Evolutionary conservation across 53 echinoderm and acorn worm genomes (phyloP), one percentile per base, ranked within the genome.

Genomic region (Stichopus horrens): DNA sequence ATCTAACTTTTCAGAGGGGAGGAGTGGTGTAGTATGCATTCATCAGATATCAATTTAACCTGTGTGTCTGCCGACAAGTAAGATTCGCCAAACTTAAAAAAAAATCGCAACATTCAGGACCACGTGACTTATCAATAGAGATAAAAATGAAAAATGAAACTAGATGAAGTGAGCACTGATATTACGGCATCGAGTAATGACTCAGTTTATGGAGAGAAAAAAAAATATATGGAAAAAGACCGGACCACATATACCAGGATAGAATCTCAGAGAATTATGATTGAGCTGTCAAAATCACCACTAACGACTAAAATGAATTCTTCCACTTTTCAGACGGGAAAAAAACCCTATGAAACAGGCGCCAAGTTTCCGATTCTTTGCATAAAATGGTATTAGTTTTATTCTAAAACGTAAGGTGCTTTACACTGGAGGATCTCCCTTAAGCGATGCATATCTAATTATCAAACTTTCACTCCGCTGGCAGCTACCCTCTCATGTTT

Each of bases 401-500:
- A 37, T 55, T 81, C 57, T 55, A 20, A 56, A 21, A 11, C n/a
- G 19, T 22, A 81, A 81, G 23, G 52, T 18, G 18, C 71, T 71
- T 66, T 57, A 21, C 16, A 21, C 81, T n/a, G 56, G 14, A 56
- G 81, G 56, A 81, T 81, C 58, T 81, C 81, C 81, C 81, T 81
- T 20, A 81, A 81, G 81, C 81, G 81, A 81, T 81, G 81, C 81
- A 81, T 81, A 81, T 81, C 81, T 81, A 81, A 81, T 81, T 81
- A 81, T 81, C 81, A 81, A 58, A 57, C 81, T 20, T 81, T 81
- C 58, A 81, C 23, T 55, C 21, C 58, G 81, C 81, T 54, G 56
- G 8, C 81, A 81, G 81, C 81, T 81, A 57, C 18, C 81, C 58
- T 81, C 81, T 81, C 57, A 81, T 56, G 86, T 86, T 86, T 86